A percentile compares a stretch with the other conserved stretches of the same genome.
These are phyloP conservation scores for Chrysomela aeneicollis DNA, from an alignment of 2,888 invertebrate genomes.

Conservation along the genomic window DNA sequence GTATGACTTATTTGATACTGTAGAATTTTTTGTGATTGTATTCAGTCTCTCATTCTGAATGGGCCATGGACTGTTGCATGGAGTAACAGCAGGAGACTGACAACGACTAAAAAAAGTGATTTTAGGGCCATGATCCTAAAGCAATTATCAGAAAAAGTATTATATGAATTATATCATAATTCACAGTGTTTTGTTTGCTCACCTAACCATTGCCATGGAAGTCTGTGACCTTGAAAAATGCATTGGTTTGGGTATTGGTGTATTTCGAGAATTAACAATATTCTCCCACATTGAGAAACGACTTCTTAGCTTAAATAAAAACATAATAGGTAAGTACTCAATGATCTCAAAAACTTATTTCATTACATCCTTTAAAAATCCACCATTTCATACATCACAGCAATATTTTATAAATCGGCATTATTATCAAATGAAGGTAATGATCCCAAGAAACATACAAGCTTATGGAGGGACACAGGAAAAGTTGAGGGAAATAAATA, in stretches of 20 bases:
- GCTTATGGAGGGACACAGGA: too few relatives aligned
- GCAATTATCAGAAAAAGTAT: too few relatives aligned
- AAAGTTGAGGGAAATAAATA: too few relatives aligned
- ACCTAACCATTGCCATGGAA: slow-evolving; percentile 65
- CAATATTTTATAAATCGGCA: too few relatives aligned
- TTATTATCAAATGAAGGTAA: too few relatives aligned
- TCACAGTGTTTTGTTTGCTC: slow-evolving; percentile 31
- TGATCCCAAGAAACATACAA: too few relatives aligned
- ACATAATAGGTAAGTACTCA: neutral
- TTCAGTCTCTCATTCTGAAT: slow-evolving; percentile 50
- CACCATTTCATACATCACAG: too few relatives aligned
- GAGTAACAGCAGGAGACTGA: slow-evolving; percentile 61
- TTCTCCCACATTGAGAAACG: slow-evolving; percentile 56
- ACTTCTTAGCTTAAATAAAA: slow-evolving; percentile 51
- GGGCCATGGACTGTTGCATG: slow-evolving; percentile 52
- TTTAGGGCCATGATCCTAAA: too few relatives aligned
- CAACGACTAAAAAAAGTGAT: slow-evolving; percentile 59
- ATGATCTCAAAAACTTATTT: too few relatives aligned
- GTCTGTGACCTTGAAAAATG: slow-evolving; percentile 62
- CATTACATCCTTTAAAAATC: too few relatives aligned
- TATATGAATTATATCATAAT: too few relatives aligned
- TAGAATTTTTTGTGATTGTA: slow-evolving; percentile 42
- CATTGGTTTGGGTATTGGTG: slow-evolving; percentile 45
- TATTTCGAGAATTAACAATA: slow-evolving; percentile 43
- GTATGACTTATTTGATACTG: slow-evolving; percentile 58